Conservation (phyloP, 2,888 invertebrate genomes). For the Apamea epomidion region DNA sequence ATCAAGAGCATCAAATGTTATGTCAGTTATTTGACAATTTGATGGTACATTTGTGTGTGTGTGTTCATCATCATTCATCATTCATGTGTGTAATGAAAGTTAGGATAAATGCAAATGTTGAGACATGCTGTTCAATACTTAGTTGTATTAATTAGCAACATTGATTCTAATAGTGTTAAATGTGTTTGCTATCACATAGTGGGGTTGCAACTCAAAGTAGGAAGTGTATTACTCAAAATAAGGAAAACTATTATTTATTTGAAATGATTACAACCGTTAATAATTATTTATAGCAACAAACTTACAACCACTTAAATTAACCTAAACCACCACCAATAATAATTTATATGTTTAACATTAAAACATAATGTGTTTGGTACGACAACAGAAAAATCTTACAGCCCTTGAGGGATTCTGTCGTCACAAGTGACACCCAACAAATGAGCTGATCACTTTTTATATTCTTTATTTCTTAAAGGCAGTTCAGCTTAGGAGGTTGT, state of each 20-base stretch:
- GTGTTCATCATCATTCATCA: neutral
- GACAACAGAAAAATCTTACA: neutral
- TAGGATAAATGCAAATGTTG: constrained; percentile 8
- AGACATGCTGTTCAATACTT: neutral
- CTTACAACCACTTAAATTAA: neutral
- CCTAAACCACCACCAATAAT: neutral
- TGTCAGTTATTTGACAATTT: constrained; percentile 16
- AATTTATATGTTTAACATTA: neutral
- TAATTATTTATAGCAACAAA: neutral
- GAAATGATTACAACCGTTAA: too few relatives aligned
- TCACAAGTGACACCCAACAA: too few relatives aligned
- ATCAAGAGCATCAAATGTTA: neutral
- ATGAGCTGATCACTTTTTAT: neutral
- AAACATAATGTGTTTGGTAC: neutral
- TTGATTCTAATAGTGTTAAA: constrained; percentile 47
- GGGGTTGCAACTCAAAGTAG: neutral
- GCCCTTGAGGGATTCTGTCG: neutral
- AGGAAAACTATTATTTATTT: neutral
- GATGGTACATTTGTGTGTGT: neutral
- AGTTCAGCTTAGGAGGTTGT: too few relatives aligned
- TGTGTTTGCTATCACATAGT: constrained; percentile 15
- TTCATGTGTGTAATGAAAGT: neutral
- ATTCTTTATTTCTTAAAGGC: neutral
- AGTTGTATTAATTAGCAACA: constrained; percentile 28
- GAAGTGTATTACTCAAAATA: neutral